These are phyloP conservation scores for Gymnogyps californianus DNA, from an alignment of 2,113 vertebrate genomes.

Conservation along the genomic window DNA sequence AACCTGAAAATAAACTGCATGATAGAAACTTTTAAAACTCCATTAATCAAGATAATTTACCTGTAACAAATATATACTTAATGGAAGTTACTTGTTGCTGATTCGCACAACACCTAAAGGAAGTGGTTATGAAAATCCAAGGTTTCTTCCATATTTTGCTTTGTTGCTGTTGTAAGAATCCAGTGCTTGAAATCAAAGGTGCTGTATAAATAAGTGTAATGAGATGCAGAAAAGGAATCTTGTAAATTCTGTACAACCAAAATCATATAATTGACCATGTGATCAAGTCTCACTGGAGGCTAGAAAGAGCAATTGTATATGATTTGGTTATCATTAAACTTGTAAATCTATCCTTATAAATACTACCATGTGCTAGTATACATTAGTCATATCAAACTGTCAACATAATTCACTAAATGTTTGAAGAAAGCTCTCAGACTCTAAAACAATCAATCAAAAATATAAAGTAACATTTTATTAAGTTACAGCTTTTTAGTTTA, in stretches of 20 bases:
- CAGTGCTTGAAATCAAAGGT: background rate
- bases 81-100: background rate
- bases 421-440: background rate
- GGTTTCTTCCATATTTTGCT: background rate
- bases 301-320: background rate
- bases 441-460: background rate
- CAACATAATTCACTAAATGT: constrained; percentile 1
- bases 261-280: background rate
- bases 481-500: background rate
- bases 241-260: background rate
- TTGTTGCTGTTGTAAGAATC: background rate
- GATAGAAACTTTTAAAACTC: background rate
- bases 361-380: background rate
- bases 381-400: background rate
- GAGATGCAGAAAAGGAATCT: background rate
- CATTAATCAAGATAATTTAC: background rate
- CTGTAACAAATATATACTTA: background rate
- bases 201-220: background rate
- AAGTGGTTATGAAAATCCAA: background rate
- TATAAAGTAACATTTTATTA: constrained; percentile 6
- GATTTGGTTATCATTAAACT: constrained; percentile 12
- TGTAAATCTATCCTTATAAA: background rate
- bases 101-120: background rate
- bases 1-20: background rate
- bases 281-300: background rate